These are phyloP conservation scores for Actinernus sp. DNA, from an alignment of 92 coral and sea anemone genomes.

Conservation along the genomic window DNA sequence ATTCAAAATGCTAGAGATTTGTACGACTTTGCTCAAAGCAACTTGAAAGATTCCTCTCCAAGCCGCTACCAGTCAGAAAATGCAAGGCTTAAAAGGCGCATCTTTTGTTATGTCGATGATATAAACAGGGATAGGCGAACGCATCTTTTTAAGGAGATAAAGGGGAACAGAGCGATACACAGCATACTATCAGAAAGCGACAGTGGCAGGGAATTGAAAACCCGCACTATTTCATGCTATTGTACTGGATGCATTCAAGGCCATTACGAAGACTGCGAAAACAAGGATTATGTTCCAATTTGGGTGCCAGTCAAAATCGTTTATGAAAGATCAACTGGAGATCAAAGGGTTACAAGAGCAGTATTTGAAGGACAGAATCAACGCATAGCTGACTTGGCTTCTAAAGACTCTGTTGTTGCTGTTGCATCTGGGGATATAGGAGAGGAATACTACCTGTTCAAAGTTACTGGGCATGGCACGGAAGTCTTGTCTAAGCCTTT, in stretches of 20 bases:
- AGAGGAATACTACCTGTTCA: constrained; percentile 15
- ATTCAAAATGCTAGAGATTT: constrained; percentile 33
- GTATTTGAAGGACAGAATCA: not conserved
- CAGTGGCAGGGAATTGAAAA: constrained; percentile 2
- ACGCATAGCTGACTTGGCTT: constrained; percentile 8
- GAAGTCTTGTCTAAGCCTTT: not conserved
- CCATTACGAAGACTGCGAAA: not conserved
- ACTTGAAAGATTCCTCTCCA: constrained; percentile 21
- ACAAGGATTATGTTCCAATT: not conserved
- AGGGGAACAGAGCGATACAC: constrained; percentile 48
- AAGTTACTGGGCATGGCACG: not conserved
- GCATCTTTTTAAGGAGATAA: constrained; percentile 27
- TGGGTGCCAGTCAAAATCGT: not conserved
- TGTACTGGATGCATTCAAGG: not conserved
- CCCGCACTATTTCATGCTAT: constrained; percentile 15
- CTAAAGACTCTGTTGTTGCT: constrained; percentile 3
- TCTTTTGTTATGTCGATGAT: constrained; percentile 33
- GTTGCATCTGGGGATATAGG: constrained; percentile 6
- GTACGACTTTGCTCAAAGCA: constrained; percentile 14
- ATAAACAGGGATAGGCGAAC: constrained; percentile 12
- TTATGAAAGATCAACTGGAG: constrained; percentile 11
- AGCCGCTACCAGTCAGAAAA: constrained; percentile 43
- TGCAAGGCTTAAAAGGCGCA: constrained; percentile 22
- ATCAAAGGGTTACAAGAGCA: constrained; percentile 22
- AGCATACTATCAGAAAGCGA: constrained; percentile 16